These are phyloP conservation scores for Microcebus ravelobensis DNA, from an alignment of 2,113 vertebrate genomes.

Conservation along the genomic window DNA sequence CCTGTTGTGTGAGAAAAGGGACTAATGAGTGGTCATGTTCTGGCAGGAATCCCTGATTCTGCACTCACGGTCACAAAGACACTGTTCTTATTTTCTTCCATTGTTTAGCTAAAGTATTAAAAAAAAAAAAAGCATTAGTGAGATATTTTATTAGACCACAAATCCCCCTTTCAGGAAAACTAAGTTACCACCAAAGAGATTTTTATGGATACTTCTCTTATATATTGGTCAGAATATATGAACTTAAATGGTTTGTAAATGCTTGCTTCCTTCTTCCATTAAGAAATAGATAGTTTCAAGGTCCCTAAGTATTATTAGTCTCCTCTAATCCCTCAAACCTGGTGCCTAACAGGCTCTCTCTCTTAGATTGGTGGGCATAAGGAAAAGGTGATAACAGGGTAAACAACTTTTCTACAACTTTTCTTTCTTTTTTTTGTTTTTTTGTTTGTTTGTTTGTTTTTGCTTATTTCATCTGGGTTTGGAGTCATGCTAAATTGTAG, in stretches of 20 bases:
- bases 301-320: background rate
- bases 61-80: background rate
- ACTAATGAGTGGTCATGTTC: background rate
- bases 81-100: slow-evolving; percentile 10
- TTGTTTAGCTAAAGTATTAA: slow-evolving; percentile 2
- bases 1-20: background rate
- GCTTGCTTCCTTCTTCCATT: background rate
- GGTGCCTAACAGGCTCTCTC: background rate
- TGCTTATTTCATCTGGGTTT: background rate
- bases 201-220: slow-evolving; percentile 37
- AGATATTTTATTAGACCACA: slow-evolving; percentile 48
- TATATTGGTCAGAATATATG: slow-evolving; percentile 5
- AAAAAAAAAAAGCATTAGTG: background rate
- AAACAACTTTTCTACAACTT: background rate
- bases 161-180: slow-evolving; percentile 38
- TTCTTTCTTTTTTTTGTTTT: background rate
- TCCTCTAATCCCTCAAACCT: slow-evolving; percentile 16
- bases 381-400: background rate
- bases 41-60: background rate
- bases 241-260: slow-evolving; percentile 42
- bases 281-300: background rate
- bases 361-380: background rate
- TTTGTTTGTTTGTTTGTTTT: no score
- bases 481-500: background rate
- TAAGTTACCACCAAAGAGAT: slow-evolving; percentile 45